These are phyloP conservation scores for Esox lucius DNA, from an alignment of 2,797 vertebrate species.

Conservation along the genomic window DNA sequence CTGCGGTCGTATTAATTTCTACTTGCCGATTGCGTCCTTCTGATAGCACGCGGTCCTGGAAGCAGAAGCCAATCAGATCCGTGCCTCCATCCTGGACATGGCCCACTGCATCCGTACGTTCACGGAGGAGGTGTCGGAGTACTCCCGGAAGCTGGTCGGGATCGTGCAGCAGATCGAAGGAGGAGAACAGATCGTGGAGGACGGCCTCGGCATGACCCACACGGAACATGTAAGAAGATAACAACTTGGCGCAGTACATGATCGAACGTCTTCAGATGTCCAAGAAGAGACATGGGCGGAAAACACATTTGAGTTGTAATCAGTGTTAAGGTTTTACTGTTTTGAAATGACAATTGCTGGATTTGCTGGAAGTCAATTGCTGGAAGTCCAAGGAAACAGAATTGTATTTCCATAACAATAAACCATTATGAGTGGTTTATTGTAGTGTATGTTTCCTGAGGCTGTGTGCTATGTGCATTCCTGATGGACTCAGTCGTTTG, in stretches of 20 bases:
- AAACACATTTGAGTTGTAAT: not conserved
- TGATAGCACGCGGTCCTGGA: slow-evolving; percentile 91
- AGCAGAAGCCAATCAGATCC: slow-evolving; percentile 94
- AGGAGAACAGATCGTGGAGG: slow-evolving; percentile 96
- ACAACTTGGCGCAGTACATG: not conserved
- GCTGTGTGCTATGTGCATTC: not conserved
- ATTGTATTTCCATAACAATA: not conserved
- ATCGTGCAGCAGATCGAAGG: slow-evolving; percentile 98
- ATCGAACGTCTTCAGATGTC: not conserved
- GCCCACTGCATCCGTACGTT: slow-evolving; percentile 97
- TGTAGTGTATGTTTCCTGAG: not conserved
- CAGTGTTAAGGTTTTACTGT: not conserved
- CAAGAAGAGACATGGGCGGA: not conserved
- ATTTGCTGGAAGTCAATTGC: too few species aligned
- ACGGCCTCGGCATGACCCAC: slow-evolving; percentile 92
- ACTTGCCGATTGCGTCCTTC: slow-evolving; percentile 19
- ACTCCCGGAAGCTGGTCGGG: slow-evolving; percentile 94
- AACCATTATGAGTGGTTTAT: not conserved
- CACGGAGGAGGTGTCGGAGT: slow-evolving; percentile 97
- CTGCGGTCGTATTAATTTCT: not conserved
- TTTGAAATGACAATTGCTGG: not conserved
- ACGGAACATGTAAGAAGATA: slow-evolving; percentile 87
- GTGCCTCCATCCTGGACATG: slow-evolving; percentile 98
- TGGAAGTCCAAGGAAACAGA: not conserved
- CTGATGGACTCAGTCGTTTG: not conserved